Conservation (phyloP, 1,140 invertebrate genomes). For the Notospermus geniculatus region DNA sequence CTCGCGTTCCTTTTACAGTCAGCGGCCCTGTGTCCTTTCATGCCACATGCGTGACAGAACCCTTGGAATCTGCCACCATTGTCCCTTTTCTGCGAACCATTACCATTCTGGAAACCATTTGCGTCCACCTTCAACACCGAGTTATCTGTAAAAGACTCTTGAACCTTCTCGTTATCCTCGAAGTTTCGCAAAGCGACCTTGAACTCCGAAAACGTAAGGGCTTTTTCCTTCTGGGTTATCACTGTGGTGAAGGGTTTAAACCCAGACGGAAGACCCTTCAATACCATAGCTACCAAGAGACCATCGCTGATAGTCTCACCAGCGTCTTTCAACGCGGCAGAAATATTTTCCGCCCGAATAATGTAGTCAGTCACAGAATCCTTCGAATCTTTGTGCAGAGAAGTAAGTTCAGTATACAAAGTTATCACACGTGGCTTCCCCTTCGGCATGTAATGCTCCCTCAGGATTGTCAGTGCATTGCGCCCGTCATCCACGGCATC, state of each 20-base stretch:
- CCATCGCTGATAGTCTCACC: constrained; percentile 25
- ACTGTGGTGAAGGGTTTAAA: constrained; percentile 21
- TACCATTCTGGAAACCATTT: too few species aligned
- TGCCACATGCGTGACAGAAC: not conserved
- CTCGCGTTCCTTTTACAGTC: not conserved
- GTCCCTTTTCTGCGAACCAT: not conserved
- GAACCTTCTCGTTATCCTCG: constrained; percentile 21
- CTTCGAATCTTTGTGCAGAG: constrained; percentile 9
- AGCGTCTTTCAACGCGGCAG: constrained; percentile 12
- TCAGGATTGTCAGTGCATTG: constrained; percentile 19
- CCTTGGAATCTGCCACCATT: not conserved
- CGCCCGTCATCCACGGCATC: constrained; percentile 21
- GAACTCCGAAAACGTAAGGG: constrained; percentile 18
- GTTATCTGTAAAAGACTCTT: too few species aligned
- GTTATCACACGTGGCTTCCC: constrained; percentile 21
- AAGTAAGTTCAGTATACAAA: constrained; percentile 24
- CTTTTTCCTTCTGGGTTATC: constrained; percentile 12
- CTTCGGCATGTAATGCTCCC: constrained; percentile 17
- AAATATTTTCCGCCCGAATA: constrained; percentile 22
- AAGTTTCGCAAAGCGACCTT: constrained; percentile 23
- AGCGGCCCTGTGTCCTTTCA: not conserved
- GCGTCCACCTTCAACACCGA: too few species aligned
- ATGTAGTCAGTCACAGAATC: constrained; percentile 25
- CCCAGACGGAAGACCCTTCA: constrained; percentile 23
- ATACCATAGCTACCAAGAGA: constrained; percentile 23